A percentile compares a stretch with the other conserved stretches of the same genome.
Conservation (phyloP, 2,797 vertebrate species). For the Phataginus tetradactyla region DNA sequence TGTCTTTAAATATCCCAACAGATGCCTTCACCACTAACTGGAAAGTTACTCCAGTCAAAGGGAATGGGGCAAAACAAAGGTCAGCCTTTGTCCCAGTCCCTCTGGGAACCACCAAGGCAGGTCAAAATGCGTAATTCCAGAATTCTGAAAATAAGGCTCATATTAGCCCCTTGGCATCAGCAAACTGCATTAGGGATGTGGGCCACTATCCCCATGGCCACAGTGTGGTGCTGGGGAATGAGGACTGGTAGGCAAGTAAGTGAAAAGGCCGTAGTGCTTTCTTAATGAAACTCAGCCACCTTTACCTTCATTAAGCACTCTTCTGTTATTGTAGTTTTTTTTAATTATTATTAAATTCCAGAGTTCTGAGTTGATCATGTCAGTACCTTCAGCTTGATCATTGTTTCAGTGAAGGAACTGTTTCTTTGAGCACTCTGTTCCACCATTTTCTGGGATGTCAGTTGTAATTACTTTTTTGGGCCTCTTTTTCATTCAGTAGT, state of each 20-base stretch:
- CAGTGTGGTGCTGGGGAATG: rapidly evolving
- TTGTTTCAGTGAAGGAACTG: background rate
- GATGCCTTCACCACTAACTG: background rate
- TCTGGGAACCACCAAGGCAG: background rate
- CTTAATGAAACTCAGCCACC: background rate
- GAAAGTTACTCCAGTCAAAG: background rate
- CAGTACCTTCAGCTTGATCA: background rate
- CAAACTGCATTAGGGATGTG: background rate
- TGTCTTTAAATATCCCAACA: background rate
- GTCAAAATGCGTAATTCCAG: background rate
- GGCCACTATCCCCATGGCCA: background rate
- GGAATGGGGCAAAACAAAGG: background rate
- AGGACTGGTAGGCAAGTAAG: background rate
- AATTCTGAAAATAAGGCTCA: background rate
- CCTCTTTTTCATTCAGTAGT: background rate
- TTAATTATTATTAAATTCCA: background rate
- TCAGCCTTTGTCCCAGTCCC: background rate
- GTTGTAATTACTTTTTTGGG: background rate
- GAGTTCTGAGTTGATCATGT: background rate
- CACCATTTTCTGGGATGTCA: background rate
- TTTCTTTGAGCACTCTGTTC: background rate
- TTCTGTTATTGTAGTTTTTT: background rate
- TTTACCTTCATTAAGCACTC: background rate
- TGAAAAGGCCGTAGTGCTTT: background rate
- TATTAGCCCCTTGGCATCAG: background rate